phyloP scores from a whole-genome alignment of 2,113 vertebrate genomes.

The Triplophysa rosa region DNA sequence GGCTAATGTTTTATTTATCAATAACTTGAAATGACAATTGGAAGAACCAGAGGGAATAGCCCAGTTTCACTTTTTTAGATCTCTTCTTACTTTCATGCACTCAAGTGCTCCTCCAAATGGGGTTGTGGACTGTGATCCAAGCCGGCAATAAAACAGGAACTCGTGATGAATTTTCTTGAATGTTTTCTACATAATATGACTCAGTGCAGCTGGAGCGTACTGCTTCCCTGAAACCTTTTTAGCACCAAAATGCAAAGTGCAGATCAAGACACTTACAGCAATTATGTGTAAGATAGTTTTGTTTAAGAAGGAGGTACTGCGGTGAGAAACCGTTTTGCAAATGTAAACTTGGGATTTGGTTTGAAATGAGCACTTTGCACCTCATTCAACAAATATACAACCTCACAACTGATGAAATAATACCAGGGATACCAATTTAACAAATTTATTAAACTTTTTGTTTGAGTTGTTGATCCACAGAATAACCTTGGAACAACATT shows the following conservation, averaged over 20 bases:
- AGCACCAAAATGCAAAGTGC: constrained; percentile 42
- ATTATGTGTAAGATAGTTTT: background rate
- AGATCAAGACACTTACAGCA: background rate
- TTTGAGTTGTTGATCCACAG: too few relatives aligned
- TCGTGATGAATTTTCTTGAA: constrained; percentile 56
- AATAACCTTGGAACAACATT: too few relatives aligned
- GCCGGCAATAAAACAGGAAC: constrained; percentile 57
- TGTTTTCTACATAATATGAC: constrained; percentile 53
- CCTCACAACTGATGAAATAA: too few relatives aligned
- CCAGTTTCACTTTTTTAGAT: constrained; percentile 29
- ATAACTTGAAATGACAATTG: constrained; percentile 44
- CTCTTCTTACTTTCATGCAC: constrained; percentile 47
- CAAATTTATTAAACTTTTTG: too few relatives aligned
- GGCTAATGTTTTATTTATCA: constrained; percentile 60
- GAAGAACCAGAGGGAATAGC: constrained; percentile 51
- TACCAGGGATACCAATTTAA: too few relatives aligned
- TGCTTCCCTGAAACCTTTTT: constrained; percentile 38
- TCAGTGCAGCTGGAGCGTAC: constrained; percentile 33
- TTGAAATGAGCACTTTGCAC: too few relatives aligned
- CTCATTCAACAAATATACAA: too few relatives aligned
- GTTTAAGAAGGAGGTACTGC: background rate
- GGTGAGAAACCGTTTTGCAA: background rate
- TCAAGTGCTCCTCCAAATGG: constrained; percentile 50
- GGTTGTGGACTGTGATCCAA: constrained; percentile 59
- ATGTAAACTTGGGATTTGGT: background rate